Percentiles rank a stretch among this genome's conserved stretches.
Evolutionary conservation across 2,797 vertebrate genomes (phyloP).

Genomic region (Picus viridis): DNA sequence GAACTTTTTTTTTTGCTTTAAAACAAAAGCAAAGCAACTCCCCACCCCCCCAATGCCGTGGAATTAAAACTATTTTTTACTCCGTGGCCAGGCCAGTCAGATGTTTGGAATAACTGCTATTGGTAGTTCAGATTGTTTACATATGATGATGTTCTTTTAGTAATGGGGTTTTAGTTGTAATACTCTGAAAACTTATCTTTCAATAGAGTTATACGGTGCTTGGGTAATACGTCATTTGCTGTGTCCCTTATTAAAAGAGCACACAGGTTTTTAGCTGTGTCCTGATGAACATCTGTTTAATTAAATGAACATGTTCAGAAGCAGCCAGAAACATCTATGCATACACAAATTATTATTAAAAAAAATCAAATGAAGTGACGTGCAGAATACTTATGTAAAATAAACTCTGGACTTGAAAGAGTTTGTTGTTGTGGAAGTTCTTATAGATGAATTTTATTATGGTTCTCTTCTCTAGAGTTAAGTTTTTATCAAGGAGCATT

Average conservation of each 20-base stretch:
- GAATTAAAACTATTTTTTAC: not conserved
- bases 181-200: not conserved
- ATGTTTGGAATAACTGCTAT: not conserved
- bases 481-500: not conserved
- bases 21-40: not conserved
- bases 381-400: not conserved
- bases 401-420: not conserved
- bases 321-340: not conserved
- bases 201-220: accelerated
- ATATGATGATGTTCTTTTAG: accelerated
- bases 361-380: not conserved
- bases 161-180: not conserved
- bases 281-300: not conserved
- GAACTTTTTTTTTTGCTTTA: not conserved
- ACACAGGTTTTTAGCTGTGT: not conserved
- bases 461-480: not conserved
- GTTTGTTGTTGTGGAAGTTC: not conserved
- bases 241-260: not conserved
- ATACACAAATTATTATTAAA: accelerated
- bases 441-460: not conserved
- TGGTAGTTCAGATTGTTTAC: not conserved
- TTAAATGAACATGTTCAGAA: not conserved
- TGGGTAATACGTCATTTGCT: not conserved
- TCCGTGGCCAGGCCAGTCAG: not conserved
- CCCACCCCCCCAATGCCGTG: not conserved